Evolutionary conservation across 2,888 invertebrate genomes (phyloP).

Genomic region (Limnephilus rhombicus): DNA sequence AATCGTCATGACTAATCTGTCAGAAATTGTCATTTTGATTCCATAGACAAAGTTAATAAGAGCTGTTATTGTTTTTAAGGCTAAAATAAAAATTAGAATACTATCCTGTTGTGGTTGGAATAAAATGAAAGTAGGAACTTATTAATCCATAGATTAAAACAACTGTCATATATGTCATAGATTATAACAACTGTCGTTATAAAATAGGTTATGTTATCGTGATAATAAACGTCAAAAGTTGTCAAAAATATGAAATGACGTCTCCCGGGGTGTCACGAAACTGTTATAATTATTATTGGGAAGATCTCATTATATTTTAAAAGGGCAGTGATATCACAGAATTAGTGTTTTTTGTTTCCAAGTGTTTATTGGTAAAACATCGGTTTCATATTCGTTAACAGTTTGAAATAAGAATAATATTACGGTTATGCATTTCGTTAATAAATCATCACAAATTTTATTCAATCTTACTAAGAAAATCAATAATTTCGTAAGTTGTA

Average conservation of each 20-base stretch:
- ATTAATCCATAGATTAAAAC: not conserved
- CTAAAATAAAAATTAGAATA: not conserved
- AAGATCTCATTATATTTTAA: not conserved
- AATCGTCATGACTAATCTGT: conserved; percentile 51
- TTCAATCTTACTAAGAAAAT: not conserved
- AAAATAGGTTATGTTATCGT: not conserved
- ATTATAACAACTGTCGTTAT: not conserved
- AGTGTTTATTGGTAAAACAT: not conserved
- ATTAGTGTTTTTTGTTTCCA: not conserved
- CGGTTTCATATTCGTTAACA: not conserved
- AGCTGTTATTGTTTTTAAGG: not conserved
- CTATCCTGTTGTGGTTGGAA: not conserved
- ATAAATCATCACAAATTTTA: not conserved
- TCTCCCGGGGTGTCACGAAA: not conserved
- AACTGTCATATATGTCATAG: not conserved
- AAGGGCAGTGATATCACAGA: not conserved
- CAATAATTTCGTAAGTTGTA: conserved; percentile 10
- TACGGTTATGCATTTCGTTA: conserved; percentile 24
- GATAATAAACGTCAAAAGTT: not conserved
- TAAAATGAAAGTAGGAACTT: not conserved
- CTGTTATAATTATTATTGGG: not conserved
- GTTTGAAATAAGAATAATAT: not conserved
- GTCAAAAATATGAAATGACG: not conserved
- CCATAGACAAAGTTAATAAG: not conserved
- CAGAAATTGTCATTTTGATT: conserved; percentile 38